phyloP scores from a whole-genome alignment of 2,113 vertebrate genomes.

The Oncorhynchus masou region DNA sequence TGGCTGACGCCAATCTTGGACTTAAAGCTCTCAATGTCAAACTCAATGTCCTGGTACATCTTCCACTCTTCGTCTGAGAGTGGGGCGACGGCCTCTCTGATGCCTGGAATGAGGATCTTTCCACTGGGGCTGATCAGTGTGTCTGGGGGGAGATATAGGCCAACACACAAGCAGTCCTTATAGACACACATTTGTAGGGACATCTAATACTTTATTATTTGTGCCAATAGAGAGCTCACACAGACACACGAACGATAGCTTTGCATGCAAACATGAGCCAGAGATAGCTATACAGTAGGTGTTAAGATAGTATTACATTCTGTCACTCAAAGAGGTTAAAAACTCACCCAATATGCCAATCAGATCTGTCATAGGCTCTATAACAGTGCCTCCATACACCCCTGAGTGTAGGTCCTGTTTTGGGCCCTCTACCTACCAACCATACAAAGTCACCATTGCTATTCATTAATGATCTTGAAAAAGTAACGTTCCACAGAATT shows the following conservation, averaged over 20 bases:
- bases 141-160: conserved; percentile 58
- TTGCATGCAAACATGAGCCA: too few species aligned
- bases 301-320: too few species aligned
- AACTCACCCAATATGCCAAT: conserved; percentile 74
- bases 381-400: conserved; percentile 73
- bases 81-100: conserved; percentile 77
- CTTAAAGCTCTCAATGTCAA: conserved; percentile 79
- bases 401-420: conserved; percentile 79
- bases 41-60: conserved; percentile 78
- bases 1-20: conserved; percentile 70
- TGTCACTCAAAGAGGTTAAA: not conserved
- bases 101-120: conserved; percentile 84
- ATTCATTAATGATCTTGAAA: not conserved
- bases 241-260: too few species aligned
- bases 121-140: conserved; percentile 84
- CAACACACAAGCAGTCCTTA: not conserved
- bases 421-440: conserved; percentile 71
- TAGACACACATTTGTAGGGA: not conserved
- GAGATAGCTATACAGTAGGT: too few species aligned
- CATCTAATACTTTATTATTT: too few species aligned
- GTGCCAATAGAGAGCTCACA: too few species aligned
- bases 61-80: conserved; percentile 80
- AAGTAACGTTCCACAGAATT: not conserved
- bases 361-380: conserved; percentile 79
- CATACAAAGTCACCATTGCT: conserved; percentile 10